Conservation (phyloP, 2,113 vertebrate species). For the Electrona antarctica region DNA sequence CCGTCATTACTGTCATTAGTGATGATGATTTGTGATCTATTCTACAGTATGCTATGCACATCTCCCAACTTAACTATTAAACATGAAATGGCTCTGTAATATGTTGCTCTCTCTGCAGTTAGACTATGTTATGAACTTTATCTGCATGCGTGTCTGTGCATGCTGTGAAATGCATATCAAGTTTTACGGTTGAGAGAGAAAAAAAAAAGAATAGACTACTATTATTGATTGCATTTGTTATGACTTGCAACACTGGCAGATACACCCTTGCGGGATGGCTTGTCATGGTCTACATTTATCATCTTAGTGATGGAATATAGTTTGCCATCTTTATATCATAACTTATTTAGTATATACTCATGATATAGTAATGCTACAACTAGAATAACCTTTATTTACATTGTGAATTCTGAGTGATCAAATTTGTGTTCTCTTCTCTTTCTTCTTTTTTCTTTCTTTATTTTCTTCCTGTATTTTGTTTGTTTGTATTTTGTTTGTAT, state of each 20-base stretch:
- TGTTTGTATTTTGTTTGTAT: no score
- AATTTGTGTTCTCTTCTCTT: no score
- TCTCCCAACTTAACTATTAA: conserved; percentile 8
- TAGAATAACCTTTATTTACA: no score
- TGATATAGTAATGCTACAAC: no score
- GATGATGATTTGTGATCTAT: conserved; percentile 12
- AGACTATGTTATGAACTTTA: background rate
- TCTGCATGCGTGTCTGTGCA: background rate
- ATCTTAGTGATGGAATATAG: no score
- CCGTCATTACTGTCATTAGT: conserved; percentile 1
- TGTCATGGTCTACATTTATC: background rate
- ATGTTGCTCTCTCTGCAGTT: background rate
- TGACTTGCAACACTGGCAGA: conserved; percentile 16
- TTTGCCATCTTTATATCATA: no score
- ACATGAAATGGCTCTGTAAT: background rate
- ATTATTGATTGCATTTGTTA: background rate
- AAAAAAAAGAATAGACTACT: background rate
- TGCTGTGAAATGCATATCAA: background rate
- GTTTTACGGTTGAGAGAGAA: background rate
- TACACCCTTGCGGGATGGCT: background rate
- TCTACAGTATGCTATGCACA: background rate
- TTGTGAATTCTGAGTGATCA: no score
- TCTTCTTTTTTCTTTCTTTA: no score
- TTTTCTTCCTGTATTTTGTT: no score
- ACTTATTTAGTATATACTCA: no score